Conservation (phyloP, 2,797 vertebrate genomes). For the Orientallactaga sibirica region DNA sequence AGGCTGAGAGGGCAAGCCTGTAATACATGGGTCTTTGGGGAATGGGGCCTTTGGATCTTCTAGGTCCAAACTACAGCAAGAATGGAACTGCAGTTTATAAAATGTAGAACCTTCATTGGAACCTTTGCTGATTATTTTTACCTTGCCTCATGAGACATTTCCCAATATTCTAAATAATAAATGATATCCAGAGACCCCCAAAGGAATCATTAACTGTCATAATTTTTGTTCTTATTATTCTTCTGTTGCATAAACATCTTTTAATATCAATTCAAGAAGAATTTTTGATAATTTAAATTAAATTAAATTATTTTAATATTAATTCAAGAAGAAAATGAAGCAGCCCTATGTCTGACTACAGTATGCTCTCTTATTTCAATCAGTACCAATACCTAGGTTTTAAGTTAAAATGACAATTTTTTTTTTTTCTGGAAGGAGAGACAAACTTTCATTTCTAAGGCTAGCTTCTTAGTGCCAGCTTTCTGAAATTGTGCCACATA, state of each 20-base stretch:
- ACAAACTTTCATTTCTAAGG: constrained; percentile 75
- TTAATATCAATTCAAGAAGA: constrained; percentile 74
- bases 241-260: constrained; percentile 74
- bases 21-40: background rate
- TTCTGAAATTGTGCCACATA: constrained; percentile 45
- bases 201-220: constrained; percentile 71
- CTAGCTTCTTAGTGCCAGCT: constrained; percentile 55
- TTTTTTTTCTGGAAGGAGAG: constrained; percentile 72
- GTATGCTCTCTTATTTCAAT: constrained; percentile 77
- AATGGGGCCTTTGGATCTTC: too few species aligned
- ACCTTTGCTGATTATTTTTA: constrained; percentile 59
- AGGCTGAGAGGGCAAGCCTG: background rate
- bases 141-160: background rate
- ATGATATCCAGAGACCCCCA: constrained; percentile 14
- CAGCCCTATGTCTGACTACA: constrained; percentile 78
- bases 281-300: background rate
- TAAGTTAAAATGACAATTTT: constrained; percentile 75
- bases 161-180: constrained; percentile 64
- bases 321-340: constrained; percentile 76
- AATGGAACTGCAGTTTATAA: constrained; percentile 46
- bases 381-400: constrained; percentile 79
- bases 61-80: background rate
- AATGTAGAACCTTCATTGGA: constrained; percentile 67
- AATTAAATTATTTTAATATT: background rate
- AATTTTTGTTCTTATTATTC: constrained; percentile 69